Conservation (phyloP, 2,113 vertebrate species). For the Phalacrocorax carbo region DNA sequence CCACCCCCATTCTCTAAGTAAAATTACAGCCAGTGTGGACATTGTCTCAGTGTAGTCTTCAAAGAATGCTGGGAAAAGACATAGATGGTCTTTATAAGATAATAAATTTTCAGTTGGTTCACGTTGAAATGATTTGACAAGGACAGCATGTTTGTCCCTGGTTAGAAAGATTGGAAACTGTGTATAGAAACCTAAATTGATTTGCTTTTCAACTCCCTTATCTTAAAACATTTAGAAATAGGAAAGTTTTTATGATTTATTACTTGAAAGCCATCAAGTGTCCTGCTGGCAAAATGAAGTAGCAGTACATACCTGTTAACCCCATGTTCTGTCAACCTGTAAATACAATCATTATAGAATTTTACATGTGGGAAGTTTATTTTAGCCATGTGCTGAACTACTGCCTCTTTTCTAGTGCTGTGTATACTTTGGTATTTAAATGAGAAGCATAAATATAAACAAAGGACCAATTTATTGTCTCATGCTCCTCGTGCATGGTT, state of each 20-base stretch:
- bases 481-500: background rate
- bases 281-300: slow-evolving; percentile 75
- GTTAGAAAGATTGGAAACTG: slow-evolving; percentile 73
- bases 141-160: slow-evolving; percentile 63
- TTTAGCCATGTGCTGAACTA: background rate
- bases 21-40: background rate
- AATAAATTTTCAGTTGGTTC: slow-evolving; percentile 77
- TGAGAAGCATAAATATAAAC: background rate
- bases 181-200: slow-evolving; percentile 79
- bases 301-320: slow-evolving; percentile 39
- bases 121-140: slow-evolving; percentile 74
- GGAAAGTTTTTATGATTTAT: slow-evolving; percentile 89
- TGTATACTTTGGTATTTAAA: background rate
- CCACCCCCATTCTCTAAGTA: background rate
- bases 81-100: slow-evolving; percentile 39
- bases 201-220: slow-evolving; percentile 83
- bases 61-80: slow-evolving; percentile 18
- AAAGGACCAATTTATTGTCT: background rate
- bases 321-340: slow-evolving; percentile 36
- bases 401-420: background rate
- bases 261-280: slow-evolving; percentile 78
- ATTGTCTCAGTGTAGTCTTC: background rate
- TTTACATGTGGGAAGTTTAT: background rate
- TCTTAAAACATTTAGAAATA: slow-evolving; percentile 82
- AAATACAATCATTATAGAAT: background rate